Percentiles rank a stretch among this genome's conserved stretches.
These are phyloP conservation scores for Thamnophis elegans DNA, from an alignment of 2,797 vertebrate species.

Conservation along the genomic window DNA sequence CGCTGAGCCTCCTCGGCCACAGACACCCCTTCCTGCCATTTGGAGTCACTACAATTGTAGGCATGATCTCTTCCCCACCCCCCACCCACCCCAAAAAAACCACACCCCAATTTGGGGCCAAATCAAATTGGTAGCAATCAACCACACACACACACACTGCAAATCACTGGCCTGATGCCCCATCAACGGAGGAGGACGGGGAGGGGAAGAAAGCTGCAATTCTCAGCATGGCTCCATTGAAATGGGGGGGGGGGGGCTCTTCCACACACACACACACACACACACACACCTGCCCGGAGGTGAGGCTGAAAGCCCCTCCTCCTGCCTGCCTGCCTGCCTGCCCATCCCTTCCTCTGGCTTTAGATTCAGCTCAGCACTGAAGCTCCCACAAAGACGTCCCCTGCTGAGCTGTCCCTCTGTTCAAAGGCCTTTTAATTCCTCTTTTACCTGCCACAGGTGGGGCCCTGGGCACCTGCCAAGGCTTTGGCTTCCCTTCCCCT, in stretches of 20 bases:
- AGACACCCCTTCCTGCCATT: not conserved
- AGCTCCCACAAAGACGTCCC: not conserved
- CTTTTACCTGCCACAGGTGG: not conserved
- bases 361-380: not conserved
- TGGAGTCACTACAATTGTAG: conserved; percentile 26
- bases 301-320: not conserved
- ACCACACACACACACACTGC: not conserved
- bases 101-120: not conserved
- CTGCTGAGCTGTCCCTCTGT: not conserved
- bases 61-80: not conserved
- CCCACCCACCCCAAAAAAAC: not conserved
- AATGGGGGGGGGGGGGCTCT: not conserved
- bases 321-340: not conserved
- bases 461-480: not conserved
- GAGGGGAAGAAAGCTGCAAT: not conserved
- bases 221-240: not conserved
- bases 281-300: not conserved
- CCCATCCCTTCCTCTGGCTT: not conserved
- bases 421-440: not conserved
- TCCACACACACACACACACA: too few species aligned
- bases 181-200: not conserved
- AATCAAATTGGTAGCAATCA: not conserved
- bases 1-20: not conserved
- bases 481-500: not conserved
- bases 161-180: not conserved